A percentile compares a stretch with the other conserved stretches of the same genome.
Conservation (phyloP, 2,797 vertebrate genomes). For the Hirundo rustica region DNA sequence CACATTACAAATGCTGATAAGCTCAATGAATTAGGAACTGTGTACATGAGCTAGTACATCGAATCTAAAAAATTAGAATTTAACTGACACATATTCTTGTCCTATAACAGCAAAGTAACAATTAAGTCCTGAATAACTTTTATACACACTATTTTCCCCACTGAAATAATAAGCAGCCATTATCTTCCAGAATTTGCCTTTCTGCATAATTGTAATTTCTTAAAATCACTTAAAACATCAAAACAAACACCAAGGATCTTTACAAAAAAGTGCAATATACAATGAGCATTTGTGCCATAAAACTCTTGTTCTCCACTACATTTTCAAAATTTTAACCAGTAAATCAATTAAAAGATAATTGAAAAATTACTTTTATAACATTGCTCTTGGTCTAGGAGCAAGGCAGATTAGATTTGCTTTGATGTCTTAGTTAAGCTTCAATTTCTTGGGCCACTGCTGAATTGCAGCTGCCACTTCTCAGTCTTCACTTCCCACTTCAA, state of each 20-base stretch:
- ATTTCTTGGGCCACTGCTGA: background rate
- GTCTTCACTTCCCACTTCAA: background rate
- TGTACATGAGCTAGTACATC: background rate
- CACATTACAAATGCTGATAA: background rate
- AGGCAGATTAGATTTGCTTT: background rate
- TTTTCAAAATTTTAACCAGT: background rate
- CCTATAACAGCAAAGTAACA: background rate
- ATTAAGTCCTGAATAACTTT: background rate
- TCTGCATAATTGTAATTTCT: background rate
- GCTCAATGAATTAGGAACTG: background rate
- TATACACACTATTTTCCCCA: background rate
- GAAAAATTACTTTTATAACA: background rate
- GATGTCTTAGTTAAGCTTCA: background rate
- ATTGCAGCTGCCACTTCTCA: background rate
- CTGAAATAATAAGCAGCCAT: background rate
- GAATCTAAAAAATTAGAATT: background rate
- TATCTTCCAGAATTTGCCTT: background rate
- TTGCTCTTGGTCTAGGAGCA: background rate
- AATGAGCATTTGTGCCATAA: accelerated
- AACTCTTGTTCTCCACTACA: background rate
- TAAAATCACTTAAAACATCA: background rate
- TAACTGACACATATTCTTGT: background rate
- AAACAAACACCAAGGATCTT: background rate
- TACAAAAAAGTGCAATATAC: background rate
- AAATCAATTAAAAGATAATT: background rate